phyloP scores from a whole-genome alignment of 2,888 invertebrate species.

The Chrysotoxum bicinctum region DNA sequence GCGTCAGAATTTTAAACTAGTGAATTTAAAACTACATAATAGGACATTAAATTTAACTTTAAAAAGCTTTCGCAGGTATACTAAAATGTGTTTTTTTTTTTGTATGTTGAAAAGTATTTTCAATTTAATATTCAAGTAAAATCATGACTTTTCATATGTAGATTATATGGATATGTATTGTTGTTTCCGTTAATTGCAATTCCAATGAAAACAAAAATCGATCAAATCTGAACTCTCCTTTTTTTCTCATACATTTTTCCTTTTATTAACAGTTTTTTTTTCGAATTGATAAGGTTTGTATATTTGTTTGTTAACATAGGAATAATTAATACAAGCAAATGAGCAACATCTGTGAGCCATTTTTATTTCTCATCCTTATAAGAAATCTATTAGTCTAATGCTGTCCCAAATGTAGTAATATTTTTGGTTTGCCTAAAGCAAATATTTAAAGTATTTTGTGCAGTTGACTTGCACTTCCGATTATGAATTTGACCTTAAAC shows the following conservation, averaged over 20 bases:
- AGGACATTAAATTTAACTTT: not conserved
- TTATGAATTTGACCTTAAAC: no score
- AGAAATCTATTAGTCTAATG: no score
- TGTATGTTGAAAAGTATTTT: not conserved
- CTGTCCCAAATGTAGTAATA: no score
- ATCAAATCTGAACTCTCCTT: not conserved
- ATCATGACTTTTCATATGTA: not conserved
- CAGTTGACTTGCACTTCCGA: no score
- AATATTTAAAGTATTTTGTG: no score
- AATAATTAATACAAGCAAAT: not conserved
- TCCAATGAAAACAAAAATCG: not conserved
- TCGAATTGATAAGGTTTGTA: not conserved
- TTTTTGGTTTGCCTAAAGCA: no score
- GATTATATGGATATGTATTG: no score
- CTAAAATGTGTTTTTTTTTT: not conserved
- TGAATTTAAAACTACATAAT: not conserved
- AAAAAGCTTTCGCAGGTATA: not conserved
- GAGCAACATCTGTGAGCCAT: not conserved
- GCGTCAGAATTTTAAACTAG: not conserved
- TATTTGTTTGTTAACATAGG: not conserved
- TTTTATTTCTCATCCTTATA: no score
- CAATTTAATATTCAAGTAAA: not conserved
- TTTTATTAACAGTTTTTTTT: not conserved
- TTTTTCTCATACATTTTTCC: not conserved
- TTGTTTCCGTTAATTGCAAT: not conserved